Base-by-base conservation (phyloP, 2,888 invertebrate species). In the Drosophila conformis region DNA sequence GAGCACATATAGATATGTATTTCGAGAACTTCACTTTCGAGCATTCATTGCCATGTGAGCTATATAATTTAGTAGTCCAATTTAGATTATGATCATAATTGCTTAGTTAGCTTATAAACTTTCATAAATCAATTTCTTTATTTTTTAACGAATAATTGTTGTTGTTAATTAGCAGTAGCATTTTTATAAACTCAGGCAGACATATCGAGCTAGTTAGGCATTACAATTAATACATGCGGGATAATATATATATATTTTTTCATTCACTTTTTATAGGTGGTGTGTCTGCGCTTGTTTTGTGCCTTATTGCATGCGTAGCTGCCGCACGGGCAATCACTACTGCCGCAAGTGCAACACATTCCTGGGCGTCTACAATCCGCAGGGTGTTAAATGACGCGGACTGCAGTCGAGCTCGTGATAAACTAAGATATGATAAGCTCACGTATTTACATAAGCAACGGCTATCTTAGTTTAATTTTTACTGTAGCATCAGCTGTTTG, bases 281-380 rank as follows among this genome's bases (percentile, higher is more conserved):
- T 93, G 93, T 80, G 92, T 92, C 63, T 93, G 92, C 70, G 92
- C 92, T n/a, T 92, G 92, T 36, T 87, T 83, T 64, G 91, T 93
- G 25, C 92, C 92, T 25, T 92, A 92, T 57, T 93, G 92, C 78
- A 93, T 93, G 92, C 91, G 90, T 48, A 93, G 93, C 73, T 92
- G 92, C 68, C 92, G 92, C 75, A 92, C 93, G 18, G 92, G 93
- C 15, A 93, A 92, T 61, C 92, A 92, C 68, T 92, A 92, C 56
- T 92, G 92, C 71, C 79, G 90, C 61, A 91, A 91, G 66, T 92
- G 92, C 76, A 93, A 92, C 83, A 89, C 91, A 27, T 92, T 93
- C 59, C 73, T 92, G 29, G 92, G 92, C 27, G 82, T 90, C 64
- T 92, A 90, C 75, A 80, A 84, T 82, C 87, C 92, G 11, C 76